Conservation (phyloP, 2,113 vertebrate species). For the Dromas ardeola region DNA sequence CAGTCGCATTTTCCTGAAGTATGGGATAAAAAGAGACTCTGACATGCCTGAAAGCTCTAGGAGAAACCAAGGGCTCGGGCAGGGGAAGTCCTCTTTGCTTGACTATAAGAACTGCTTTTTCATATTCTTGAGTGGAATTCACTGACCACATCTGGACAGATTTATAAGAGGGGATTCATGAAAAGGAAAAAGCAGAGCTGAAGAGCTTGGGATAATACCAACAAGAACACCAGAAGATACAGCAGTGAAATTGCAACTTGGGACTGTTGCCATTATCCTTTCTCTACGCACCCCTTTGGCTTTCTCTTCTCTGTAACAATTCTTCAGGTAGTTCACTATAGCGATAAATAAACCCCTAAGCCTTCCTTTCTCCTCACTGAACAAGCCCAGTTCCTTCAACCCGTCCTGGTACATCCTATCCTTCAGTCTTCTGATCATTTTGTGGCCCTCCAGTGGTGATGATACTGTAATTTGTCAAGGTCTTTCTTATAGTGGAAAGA, state of each 20-base stretch:
- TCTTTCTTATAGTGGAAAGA: background rate
- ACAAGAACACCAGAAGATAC: background rate
- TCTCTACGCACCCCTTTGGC: background rate
- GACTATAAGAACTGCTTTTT: background rate
- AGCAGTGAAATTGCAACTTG: background rate
- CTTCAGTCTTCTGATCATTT: background rate
- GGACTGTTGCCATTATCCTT: background rate
- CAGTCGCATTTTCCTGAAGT: background rate
- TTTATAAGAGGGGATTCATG: background rate
- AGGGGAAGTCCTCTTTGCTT: background rate
- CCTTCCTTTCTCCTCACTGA: background rate
- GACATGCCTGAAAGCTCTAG: background rate
- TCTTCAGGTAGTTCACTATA: background rate
- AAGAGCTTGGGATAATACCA: background rate
- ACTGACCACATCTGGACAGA: background rate
- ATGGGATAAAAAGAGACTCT: background rate
- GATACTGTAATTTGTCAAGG: background rate
- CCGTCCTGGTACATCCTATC: background rate
- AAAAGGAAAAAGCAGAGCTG: background rate
- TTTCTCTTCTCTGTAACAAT: background rate
- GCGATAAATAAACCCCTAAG: background rate
- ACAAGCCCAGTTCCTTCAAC: background rate
- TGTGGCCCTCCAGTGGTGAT: background rate
- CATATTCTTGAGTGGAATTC: background rate
- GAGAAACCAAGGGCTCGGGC: background rate